Percentiles rank a stretch among this genome's conserved stretches.
Evolutionary conservation across 2,888 invertebrate genomes (phyloP).

Genomic region (Smittia sp.): DNA sequence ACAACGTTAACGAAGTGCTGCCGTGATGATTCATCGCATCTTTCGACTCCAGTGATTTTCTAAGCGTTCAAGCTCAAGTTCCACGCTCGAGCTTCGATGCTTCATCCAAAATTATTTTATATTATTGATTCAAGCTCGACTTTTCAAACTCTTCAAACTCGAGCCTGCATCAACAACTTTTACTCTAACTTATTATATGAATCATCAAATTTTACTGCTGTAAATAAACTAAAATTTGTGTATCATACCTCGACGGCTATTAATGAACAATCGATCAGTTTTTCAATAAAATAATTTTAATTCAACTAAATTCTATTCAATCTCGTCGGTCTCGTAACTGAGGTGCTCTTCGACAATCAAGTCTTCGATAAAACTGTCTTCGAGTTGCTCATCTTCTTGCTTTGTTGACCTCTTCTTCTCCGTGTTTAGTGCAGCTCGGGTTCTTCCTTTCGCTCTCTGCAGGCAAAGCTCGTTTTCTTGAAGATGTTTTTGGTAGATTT

Average conservation of each 20-base stretch:
- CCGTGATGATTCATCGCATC: not conserved
- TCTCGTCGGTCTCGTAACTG: not conserved
- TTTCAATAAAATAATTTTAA: no score
- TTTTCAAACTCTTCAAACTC: not conserved
- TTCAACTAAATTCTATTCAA: no score
- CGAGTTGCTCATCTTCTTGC: not conserved
- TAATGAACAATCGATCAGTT: no score
- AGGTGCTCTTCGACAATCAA: not conserved
- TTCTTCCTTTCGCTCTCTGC: not conserved
- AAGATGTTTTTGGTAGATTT: not conserved
- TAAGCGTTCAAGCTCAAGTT: not conserved
- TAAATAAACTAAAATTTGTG: not conserved
- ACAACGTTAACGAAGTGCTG: constrained; percentile 16
- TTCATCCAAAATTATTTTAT: not conserved
- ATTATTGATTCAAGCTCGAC: not conserved
- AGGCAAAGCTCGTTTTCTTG: not conserved
- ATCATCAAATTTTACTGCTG: not conserved
- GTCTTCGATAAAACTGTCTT: not conserved
- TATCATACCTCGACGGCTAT: constrained; percentile 17
- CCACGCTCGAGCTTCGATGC: not conserved
- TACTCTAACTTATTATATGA: not conserved
- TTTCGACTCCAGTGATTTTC: constrained; percentile 16
- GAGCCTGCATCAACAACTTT: not conserved
- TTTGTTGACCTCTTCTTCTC: not conserved
- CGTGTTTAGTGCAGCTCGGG: not conserved